Percentiles rank a stretch among this genome's conserved stretches.
Evolutionary conservation across 2,113 vertebrate species (phyloP).

Genomic region (Callipepla squamata): DNA sequence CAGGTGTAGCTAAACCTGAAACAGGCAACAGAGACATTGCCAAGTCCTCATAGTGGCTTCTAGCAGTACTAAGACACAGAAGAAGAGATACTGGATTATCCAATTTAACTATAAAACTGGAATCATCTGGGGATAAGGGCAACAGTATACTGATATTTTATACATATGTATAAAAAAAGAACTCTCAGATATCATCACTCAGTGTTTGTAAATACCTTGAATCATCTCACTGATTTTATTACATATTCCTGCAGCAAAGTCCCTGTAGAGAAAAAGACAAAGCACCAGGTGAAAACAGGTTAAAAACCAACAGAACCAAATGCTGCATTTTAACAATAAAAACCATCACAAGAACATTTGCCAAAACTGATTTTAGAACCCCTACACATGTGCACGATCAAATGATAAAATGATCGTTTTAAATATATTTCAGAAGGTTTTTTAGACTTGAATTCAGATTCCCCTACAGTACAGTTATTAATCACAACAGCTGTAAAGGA

Average conservation of each 20-base stretch:
- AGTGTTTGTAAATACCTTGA: slow-evolving; percentile 85
- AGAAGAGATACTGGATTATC: background rate
- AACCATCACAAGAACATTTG: background rate
- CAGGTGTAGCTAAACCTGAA: slow-evolving; percentile 91
- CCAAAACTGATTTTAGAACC: background rate
- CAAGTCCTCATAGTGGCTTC: background rate
- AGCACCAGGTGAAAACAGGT: background rate
- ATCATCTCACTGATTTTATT: slow-evolving; percentile 99
- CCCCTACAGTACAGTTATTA: background rate
- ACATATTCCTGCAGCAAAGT: slow-evolving; percentile 98
- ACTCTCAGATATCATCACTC: background rate
- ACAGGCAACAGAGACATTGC: background rate
- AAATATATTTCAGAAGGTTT: accelerated
- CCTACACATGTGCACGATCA: background rate
- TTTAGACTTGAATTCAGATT: background rate
- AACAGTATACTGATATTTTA: background rate
- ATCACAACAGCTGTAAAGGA: background rate
- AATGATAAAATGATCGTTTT: background rate
- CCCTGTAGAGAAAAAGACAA: slow-evolving; percentile 79
- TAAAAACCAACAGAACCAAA: background rate
- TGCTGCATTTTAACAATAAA: background rate
- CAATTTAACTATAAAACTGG: background rate
- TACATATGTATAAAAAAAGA: background rate
- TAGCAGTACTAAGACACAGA: background rate
- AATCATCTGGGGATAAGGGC: background rate